These are phyloP conservation scores for Sialis lutaria DNA, from an alignment of 2,888 invertebrate genomes.

Conservation along the genomic window DNA sequence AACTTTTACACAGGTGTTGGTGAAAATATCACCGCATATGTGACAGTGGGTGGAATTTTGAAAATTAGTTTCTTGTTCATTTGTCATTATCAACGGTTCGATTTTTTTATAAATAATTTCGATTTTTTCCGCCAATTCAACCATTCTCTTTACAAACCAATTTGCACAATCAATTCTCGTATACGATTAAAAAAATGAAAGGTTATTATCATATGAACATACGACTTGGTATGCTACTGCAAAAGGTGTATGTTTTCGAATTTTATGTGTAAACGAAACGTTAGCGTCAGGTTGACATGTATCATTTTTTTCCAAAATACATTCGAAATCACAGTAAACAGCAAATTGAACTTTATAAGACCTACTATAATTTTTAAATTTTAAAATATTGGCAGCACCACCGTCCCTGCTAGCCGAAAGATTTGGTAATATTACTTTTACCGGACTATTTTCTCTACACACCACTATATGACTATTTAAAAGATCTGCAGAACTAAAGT, in stretches of 20 bases:
- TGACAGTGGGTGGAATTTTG: constrained; percentile 8
- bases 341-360: constrained; percentile 7
- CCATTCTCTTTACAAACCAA: constrained; percentile 12
- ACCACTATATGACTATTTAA: constrained; percentile 4
- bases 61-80: constrained; percentile 3
- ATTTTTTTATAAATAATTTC: constrained; percentile 8
- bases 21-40: constrained; percentile 11
- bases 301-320: constrained; percentile 1
- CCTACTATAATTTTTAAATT: constrained; percentile 7
- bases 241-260: constrained; percentile 10
- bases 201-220: constrained; percentile 12
- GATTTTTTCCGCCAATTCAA: constrained; percentile 8
- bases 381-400: no score
- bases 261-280: background rate
- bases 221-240: constrained; percentile 13
- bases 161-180: constrained; percentile 11
- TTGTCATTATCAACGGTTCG: constrained; percentile 7
- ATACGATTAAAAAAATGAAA: constrained; percentile 11
- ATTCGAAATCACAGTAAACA: constrained; percentile 8
- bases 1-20: constrained; percentile 9
- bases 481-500: constrained; percentile 6
- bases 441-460: constrained; percentile 5
- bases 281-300: background rate
- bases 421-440: constrained; percentile 4
- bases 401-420: no score